These are phyloP conservation scores for Cheilosia grossa DNA, from an alignment of 2,888 invertebrate species.

Conservation along the genomic window DNA sequence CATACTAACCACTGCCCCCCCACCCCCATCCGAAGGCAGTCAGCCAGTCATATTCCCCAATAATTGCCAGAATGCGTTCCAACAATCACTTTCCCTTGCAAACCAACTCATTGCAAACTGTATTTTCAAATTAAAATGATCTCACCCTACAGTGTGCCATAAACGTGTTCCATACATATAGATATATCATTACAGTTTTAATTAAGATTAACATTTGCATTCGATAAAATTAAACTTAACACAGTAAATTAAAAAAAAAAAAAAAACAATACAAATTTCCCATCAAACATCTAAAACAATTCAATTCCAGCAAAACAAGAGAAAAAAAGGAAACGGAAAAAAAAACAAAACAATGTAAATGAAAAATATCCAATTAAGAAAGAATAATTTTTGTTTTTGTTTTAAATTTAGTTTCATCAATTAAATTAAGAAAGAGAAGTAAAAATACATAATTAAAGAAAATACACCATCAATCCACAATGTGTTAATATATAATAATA, in stretches of 20 bases:
- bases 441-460: conserved; percentile 24
- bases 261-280: conserved; percentile 19
- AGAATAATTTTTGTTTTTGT: neutral
- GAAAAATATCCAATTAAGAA: conserved; percentile 17
- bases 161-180: neutral
- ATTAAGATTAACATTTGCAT: conserved; percentile 48
- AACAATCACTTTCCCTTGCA: no score
- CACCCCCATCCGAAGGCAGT: no score
- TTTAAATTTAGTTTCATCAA: conserved; percentile 6
- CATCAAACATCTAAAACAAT: conserved; percentile 24
- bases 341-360: conserved; percentile 2
- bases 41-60: no score
- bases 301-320: conserved; percentile 48
- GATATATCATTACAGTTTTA: neutral
- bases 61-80: no score
- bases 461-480: conserved; percentile 64
- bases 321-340: conserved; percentile 19
- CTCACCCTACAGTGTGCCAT: conserved; percentile 7
- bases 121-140: neutral
- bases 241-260: neutral
- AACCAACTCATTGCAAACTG: no score
- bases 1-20: no score
- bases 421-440: conserved; percentile 28
- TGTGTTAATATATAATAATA: conserved; percentile 69
- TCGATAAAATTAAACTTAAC: conserved; percentile 38